Evolutionary conservation across 1,140 invertebrate species (phyloP).

Genomic region (honey bee (Apis mellifera)): Amel_HAv3.1 CM009933.2:7237001-7237500

Average conservation of each 20-base stretch:
- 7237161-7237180: constrained; percentile 60
- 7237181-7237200: constrained; percentile 69
- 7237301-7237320: constrained; percentile 59
- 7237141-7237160: constrained; percentile 64
- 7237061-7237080: constrained; percentile 66
- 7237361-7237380: constrained; percentile 10
- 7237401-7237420: too few species aligned
- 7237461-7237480: too few species aligned
- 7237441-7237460: too few species aligned
- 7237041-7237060: constrained; percentile 59
- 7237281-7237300: not conserved
- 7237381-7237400: constrained; percentile 27
- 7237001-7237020: not conserved
- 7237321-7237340: constrained; percentile 58
- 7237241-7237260: not conserved
- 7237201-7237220: constrained; percentile 62
- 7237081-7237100: constrained; percentile 53
- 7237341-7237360: constrained; percentile 62
- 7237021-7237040: constrained; percentile 31
- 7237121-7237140: constrained; percentile 64
- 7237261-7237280: not conserved
- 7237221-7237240: not conserved
- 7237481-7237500: too few species aligned
- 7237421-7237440: too few species aligned
- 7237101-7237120: constrained; percentile 59